Percentiles rank a stretch among this genome's conserved stretches.
These are phyloP conservation scores for Montipora capricornis DNA, from an alignment of 64 coral and sea anemone genomes.

Conservation along the genomic window DNA sequence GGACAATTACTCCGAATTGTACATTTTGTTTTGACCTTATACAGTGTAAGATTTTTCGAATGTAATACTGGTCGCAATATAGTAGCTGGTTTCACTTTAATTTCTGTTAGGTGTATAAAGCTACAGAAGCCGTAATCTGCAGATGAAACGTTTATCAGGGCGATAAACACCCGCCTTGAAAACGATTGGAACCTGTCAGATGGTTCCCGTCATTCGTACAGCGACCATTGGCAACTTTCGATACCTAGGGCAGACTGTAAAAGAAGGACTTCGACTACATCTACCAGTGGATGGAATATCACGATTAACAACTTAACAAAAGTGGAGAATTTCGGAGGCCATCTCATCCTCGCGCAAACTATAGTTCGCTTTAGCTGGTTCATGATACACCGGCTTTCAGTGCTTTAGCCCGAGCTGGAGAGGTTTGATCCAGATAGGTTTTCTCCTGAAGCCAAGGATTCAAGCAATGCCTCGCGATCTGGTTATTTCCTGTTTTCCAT, in stretches of 20 bases:
- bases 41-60: no score
- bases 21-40: no score
- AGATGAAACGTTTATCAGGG: no score
- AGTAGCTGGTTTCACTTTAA: no score
- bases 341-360: slow-evolving; percentile 52
- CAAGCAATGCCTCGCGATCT: neutral
- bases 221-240: slow-evolving; percentile 78
- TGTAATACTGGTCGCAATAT: no score
- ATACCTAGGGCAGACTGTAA: slow-evolving; percentile 76
- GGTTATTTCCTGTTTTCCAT: slow-evolving; percentile 43
- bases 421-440: slow-evolving; percentile 78
- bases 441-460: slow-evolving; percentile 6
- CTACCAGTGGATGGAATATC: slow-evolving; percentile 39
- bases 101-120: no score
- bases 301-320: slow-evolving; percentile 18
- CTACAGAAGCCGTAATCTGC: no score
- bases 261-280: slow-evolving; percentile 71
- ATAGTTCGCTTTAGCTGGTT: neutral
- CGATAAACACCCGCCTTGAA: no score
- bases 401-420: slow-evolving; percentile 58
- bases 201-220: neutral
- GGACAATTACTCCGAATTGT: no score
- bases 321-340: slow-evolving; percentile 63
- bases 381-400: slow-evolving; percentile 24
- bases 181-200: no score